A percentile compares a stretch with the other conserved stretches of the same genome.
phyloP scores from a whole-genome alignment of 2,797 vertebrate species.

The Bradypus variegatus region DNA sequence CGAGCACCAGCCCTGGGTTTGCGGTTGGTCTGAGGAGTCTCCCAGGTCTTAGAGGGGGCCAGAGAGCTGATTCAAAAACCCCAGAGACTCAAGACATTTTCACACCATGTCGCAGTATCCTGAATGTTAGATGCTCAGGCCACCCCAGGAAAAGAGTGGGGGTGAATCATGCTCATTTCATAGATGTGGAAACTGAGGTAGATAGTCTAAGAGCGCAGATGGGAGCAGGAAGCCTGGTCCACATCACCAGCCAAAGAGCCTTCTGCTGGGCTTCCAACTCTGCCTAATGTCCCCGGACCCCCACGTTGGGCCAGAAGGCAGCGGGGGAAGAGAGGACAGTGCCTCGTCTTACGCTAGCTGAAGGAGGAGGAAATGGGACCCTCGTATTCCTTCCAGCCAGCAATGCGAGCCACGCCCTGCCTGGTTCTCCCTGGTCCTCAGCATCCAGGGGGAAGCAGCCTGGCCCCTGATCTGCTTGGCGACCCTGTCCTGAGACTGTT shows the following conservation, averaged over 20 bases:
- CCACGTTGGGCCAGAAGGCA: background rate
- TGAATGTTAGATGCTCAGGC: background rate
- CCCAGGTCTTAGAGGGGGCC: background rate
- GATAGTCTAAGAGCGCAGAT: background rate
- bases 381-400: background rate
- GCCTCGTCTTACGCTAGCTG: background rate
- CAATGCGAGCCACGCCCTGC: background rate
- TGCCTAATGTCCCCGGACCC: fast-evolving
- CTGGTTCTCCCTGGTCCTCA: background rate
- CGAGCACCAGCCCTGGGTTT: background rate
- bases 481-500: background rate
- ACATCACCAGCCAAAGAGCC: background rate
- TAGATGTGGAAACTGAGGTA: background rate
- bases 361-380: background rate
- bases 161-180: background rate
- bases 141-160: background rate
- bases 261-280: background rate
- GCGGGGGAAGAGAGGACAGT: background rate
- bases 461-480: background rate
- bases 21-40: too few relatives aligned
- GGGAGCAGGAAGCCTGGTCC: background rate
- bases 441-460: background rate
- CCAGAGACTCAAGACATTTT: background rate
- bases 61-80: background rate
- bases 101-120: too few relatives aligned